A percentile compares a stretch with the other conserved stretches of the same genome.
These are phyloP conservation scores for Parapsyche elsis DNA, from an alignment of 1,140 invertebrate species.

Conservation along the genomic window DNA sequence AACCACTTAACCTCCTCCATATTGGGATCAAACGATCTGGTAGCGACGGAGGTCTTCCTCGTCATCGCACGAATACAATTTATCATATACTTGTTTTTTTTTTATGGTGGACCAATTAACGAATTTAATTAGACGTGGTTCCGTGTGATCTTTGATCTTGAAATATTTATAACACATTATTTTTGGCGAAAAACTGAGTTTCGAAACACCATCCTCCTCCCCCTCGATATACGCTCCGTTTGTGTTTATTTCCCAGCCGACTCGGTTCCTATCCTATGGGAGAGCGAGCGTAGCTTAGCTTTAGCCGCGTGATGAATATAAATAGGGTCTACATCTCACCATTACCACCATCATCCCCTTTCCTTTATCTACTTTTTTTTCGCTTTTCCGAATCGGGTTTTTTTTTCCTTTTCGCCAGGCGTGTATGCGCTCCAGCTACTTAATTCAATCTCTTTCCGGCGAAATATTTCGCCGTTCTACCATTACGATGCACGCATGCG, in stretches of 20 bases:
- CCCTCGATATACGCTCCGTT: background rate
- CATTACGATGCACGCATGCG: too few relatives aligned
- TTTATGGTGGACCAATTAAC: too few relatives aligned
- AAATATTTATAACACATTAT: background rate
- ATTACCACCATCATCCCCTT: constrained; percentile 12
- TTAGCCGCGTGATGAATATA: constrained; percentile 30
- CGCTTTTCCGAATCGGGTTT: background rate
- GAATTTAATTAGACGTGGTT: too few relatives aligned
- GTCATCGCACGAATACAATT: background rate
- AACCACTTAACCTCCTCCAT: constrained; percentile 30
- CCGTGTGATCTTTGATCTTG: too few relatives aligned
- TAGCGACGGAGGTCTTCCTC: constrained; percentile 10
- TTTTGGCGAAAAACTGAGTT: background rate
- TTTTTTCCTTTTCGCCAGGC: background rate
- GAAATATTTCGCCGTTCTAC: background rate
- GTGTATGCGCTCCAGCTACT: background rate
- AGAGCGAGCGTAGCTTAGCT: constrained; percentile 1
- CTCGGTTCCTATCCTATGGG: background rate
- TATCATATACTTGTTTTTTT: too few relatives aligned
- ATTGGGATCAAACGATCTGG: constrained; percentile 43
- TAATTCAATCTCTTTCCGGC: constrained; percentile 4
- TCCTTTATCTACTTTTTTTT: background rate
- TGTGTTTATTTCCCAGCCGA: background rate
- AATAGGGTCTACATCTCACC: constrained; percentile 21
- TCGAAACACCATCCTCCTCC: background rate